phyloP scores from a whole-genome alignment of 2,888 invertebrate genomes.

The Nebria salina region DNA sequence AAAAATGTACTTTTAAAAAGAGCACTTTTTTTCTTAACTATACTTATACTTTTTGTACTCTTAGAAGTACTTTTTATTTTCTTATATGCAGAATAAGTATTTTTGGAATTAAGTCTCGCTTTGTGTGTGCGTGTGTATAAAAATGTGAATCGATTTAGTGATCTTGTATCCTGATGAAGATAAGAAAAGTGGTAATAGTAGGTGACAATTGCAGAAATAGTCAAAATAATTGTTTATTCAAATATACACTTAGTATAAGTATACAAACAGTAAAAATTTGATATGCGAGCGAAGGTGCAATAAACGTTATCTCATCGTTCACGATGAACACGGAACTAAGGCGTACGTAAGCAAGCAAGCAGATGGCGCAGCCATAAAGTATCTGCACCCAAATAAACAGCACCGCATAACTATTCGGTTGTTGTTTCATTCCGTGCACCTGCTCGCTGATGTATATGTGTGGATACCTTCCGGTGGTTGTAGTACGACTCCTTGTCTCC shows the following conservation, averaged over 20 bases:
- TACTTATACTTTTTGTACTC: too few relatives aligned
- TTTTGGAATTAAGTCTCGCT: too few relatives aligned
- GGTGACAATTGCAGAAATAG: background rate
- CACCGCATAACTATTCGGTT: background rate
- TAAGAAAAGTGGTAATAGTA: too few relatives aligned
- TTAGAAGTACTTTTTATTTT: too few relatives aligned
- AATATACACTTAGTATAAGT: background rate
- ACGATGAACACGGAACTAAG: background rate
- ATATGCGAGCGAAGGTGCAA: background rate
- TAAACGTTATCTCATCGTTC: slow-evolving; percentile 5
- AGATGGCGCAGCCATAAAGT: background rate
- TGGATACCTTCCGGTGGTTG: background rate
- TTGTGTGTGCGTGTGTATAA: too few relatives aligned
- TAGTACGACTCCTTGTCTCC: background rate
- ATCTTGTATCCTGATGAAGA: too few relatives aligned
- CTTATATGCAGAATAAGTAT: too few relatives aligned
- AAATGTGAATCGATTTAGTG: too few relatives aligned
- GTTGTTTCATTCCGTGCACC: slow-evolving; percentile 5
- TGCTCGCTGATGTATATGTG: background rate
- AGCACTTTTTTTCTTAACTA: too few relatives aligned
- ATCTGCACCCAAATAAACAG: background rate
- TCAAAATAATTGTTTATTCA: too few relatives aligned
- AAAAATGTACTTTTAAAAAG: too few relatives aligned
- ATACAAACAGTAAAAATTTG: background rate
- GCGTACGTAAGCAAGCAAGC: background rate